A percentile compares a stretch with the other conserved stretches of the same genome.
Conservation (phyloP, 2,888 invertebrate genomes). For the Hemithea aestivaria region DNA sequence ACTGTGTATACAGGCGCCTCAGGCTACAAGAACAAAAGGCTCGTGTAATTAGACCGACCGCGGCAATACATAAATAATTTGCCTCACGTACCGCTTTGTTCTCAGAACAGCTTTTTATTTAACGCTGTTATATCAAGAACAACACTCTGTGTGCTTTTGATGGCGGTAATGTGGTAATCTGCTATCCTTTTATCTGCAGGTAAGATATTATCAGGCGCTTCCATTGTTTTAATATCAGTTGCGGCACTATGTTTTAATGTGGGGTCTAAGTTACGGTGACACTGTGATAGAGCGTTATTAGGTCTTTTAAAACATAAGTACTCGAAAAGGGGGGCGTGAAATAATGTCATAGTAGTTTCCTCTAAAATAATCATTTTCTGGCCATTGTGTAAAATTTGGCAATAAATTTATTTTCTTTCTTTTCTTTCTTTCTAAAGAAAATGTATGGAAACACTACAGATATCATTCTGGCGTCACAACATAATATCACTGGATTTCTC, state of each 20-base stretch:
- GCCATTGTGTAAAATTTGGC: too few species aligned
- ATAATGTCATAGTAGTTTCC: too few species aligned
- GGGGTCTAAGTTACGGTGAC: background rate
- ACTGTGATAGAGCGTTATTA: too few species aligned
- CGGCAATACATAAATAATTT: slow-evolving; percentile 78
- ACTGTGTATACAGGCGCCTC: slow-evolving; percentile 25
- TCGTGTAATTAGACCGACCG: slow-evolving; percentile 75
- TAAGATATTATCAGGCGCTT: slow-evolving; percentile 33
- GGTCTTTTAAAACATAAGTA: too few species aligned
- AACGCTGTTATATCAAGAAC: slow-evolving; percentile 70
- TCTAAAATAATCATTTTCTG: too few species aligned
- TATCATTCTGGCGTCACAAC: too few species aligned
- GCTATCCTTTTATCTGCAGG: slow-evolving; percentile 54
- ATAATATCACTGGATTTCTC: too few species aligned
- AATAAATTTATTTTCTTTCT: too few species aligned
- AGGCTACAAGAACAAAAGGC: slow-evolving; percentile 70
- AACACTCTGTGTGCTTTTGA: slow-evolving; percentile 67
- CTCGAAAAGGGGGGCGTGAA: too few species aligned
- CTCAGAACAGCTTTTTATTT: slow-evolving; percentile 71
- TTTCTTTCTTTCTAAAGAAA: too few species aligned
- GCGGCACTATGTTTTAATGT: background rate
- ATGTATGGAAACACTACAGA: too few species aligned
- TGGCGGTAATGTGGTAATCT: slow-evolving; percentile 46
- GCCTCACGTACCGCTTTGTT: slow-evolving; percentile 76
- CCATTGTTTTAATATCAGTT: slow-evolving; percentile 3